Conservation (phyloP, 2,797 vertebrate species). For the Meriones psammophilus region DNA sequence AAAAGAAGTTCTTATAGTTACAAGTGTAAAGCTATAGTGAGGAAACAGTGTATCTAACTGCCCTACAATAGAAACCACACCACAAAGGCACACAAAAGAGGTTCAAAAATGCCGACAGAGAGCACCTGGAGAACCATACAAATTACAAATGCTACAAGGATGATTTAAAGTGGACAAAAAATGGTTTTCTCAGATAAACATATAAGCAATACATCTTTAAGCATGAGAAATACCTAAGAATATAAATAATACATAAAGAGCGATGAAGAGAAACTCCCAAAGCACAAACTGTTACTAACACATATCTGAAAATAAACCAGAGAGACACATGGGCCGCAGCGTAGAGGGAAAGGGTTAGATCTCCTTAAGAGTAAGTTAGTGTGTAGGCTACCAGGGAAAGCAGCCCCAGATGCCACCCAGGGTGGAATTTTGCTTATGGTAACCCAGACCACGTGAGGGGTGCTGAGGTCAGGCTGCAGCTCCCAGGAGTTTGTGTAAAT, state of each 20-base stretch:
- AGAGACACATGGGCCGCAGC: not conserved
- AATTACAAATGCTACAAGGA: conserved; percentile 6
- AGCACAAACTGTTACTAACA: not conserved
- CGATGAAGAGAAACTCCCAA: not conserved
- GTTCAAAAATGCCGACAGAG: not conserved
- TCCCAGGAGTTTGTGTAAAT: not conserved
- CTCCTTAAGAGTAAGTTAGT: not conserved
- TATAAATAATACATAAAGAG: not conserved
- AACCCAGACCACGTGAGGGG: not conserved
- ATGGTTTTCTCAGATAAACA: conserved; percentile 6
- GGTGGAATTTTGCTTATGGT: not conserved
- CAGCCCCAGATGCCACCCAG: not conserved
- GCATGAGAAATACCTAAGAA: not conserved
- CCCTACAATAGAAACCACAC: not conserved
- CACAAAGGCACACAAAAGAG: not conserved
- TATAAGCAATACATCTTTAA: not conserved
- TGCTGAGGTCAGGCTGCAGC: not conserved
- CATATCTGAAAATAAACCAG: not conserved
- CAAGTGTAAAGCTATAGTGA: not conserved
- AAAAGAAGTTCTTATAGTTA: not conserved
- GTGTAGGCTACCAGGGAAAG: not conserved
- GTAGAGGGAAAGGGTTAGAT: not conserved
- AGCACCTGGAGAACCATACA: not conserved
- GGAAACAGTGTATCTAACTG: not conserved
- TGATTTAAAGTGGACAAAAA: not conserved